Percentiles rank a stretch among this genome's conserved stretches.
Evolutionary conservation across 2,888 invertebrate genomes (phyloP).

Genomic region (Falcaria lacertinaria): DNA sequence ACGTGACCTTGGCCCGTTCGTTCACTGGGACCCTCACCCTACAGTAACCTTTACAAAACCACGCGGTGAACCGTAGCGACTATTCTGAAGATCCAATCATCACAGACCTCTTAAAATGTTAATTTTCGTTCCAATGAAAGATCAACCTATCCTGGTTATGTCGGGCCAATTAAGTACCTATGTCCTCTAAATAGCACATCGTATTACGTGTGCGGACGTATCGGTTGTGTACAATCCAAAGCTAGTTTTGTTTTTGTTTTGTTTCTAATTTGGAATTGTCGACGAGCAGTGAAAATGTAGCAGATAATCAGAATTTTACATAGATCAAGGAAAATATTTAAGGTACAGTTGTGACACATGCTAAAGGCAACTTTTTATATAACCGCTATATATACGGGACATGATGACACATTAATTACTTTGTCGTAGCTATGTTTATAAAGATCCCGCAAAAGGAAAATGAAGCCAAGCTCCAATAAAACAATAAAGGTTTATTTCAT

Average conservation of each 20-base stretch:
- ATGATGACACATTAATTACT: no score
- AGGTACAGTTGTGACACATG: no score
- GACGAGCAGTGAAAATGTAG: constrained; percentile 12
- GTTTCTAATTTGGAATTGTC: constrained; percentile 3
- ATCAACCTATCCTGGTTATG: constrained; percentile 31
- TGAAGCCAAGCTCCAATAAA: no score
- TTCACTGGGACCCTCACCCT: constrained; percentile 45
- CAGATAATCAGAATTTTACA: background rate
- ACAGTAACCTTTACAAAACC: constrained; percentile 38
- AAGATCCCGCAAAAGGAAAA: no score
- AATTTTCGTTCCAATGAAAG: constrained; percentile 19
- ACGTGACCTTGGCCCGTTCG: constrained; percentile 50
- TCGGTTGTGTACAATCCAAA: constrained; percentile 43
- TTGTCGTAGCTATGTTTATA: no score
- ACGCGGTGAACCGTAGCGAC: constrained; percentile 47
- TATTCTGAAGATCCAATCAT: constrained; percentile 39
- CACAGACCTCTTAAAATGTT: constrained; percentile 28
- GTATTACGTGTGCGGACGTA: constrained; percentile 38
- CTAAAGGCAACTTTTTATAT: no score
- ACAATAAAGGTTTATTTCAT: no score
- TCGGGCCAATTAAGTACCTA: constrained; percentile 37
- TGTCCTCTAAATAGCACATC: constrained; percentile 54
- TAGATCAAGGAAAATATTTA: background rate
- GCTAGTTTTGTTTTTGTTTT: constrained; percentile 8
- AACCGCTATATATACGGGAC: no score